Base-by-base conservation (phyloP, 2,113 vertebrate genomes). In the Hiodon alosoides region DNA sequence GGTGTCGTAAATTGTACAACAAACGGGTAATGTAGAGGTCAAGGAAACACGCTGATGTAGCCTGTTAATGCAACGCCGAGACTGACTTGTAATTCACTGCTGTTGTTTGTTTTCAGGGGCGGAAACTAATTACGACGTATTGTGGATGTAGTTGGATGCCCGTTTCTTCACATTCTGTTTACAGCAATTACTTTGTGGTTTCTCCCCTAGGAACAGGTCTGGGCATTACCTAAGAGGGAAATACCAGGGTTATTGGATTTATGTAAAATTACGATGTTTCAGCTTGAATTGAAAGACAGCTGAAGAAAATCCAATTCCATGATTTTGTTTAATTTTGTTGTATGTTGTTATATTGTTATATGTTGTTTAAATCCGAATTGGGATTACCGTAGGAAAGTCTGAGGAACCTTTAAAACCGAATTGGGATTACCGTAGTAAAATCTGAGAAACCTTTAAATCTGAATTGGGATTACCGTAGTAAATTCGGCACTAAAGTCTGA, bases 211-310 rank as follows among this genome's bases (percentile, higher is more conserved):
- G 58, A 62, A 9, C 9, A 7, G 7, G 59, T 71, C 59, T 76
- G 59, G 14, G 67, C 50, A 14, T 10, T 64, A 51, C 17, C 17
- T 59, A 16, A 54, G 53, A 62, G 47, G 17, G 61, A 66, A 58
- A 76, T 61, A 55, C 50, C 58, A 52, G 52, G 48, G 57, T 69
- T 76, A 76, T 76, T 69, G 67, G 53, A 62, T 76, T 76, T 70
- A n/a, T 61, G 67, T 50, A 61, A 52, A 76, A 76, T n/a, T 52
- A 9, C 16, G 9, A n/a, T 58, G 61, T 69, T 70, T 70, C 50
- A 52, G 6, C 51, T 70, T 70, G 67, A 76, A 70, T 76, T 64
- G 0, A 31, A 31, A 31, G 31, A 31, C 31, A 31, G 54, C 54
- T 70, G 75, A 61, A 31, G 74, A 65, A 62, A 70, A 71, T 71